A percentile compares a stretch with the other conserved stretches of the same genome.
Conservation (phyloP, 2,888 invertebrate genomes). For the Scaptodrosophila latifasciaeformis region DNA sequence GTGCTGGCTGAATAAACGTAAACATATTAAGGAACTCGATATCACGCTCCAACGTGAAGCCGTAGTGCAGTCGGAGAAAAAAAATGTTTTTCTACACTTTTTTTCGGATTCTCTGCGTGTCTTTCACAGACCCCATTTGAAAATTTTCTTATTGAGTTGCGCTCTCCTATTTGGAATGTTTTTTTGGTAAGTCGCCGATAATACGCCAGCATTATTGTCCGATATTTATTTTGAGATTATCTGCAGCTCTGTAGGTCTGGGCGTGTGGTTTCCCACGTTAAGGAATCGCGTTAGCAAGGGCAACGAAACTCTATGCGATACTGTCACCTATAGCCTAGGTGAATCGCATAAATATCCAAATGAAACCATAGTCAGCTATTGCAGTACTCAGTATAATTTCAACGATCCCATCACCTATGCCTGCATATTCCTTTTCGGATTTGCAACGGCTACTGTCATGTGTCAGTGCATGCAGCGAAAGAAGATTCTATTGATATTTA, state of each 20-base stretch:
- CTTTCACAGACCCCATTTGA: background rate
- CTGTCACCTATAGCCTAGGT: no score
- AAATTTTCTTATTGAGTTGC: background rate
- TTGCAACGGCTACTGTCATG: background rate
- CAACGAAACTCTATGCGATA: no score
- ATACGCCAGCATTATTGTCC: background rate
- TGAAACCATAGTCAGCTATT: no score
- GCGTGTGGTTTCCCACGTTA: slow-evolving; percentile 20
- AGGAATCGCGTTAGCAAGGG: slow-evolving; percentile 18
- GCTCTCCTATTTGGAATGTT: slow-evolving; percentile 14
- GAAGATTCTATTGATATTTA: background rate
- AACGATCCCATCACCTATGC: slow-evolving; percentile 15
- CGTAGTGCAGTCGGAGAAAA: no score
- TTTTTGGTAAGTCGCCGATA: slow-evolving; percentile 4
- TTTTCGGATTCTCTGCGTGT: background rate
- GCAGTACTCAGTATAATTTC: background rate
- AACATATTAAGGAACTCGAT: slow-evolving; percentile 6
- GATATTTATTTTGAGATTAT: background rate
- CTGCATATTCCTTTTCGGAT: background rate
- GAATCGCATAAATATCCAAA: no score
- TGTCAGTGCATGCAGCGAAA: slow-evolving; percentile 1
- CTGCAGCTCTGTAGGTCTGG: slow-evolving; percentile 20
- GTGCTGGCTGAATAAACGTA: slow-evolving; percentile 5
- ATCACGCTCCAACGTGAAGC: no score
- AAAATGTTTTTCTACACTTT: background rate